Percentiles rank a stretch among this genome's conserved stretches.
Evolutionary conservation across 2,797 vertebrate species (phyloP).

Genomic region (Kryptolebias ocellatus): DNA sequence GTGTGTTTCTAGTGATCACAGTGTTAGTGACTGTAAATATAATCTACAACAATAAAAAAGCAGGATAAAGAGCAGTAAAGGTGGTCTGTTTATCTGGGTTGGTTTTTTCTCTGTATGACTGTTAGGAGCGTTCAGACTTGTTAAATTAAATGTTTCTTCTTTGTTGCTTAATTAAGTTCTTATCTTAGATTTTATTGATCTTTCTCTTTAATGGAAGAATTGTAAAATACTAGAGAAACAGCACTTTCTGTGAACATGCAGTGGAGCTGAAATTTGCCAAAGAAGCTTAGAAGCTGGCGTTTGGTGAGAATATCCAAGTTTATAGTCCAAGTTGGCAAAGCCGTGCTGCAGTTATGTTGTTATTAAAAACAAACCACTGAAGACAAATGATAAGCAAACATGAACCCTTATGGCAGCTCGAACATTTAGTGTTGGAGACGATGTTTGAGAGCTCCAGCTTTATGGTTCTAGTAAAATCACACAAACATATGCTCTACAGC

Average conservation of each 20-base stretch:
- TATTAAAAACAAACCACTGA: not conserved
- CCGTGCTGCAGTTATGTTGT: not conserved
- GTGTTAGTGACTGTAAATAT: not conserved
- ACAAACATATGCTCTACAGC: accelerated
- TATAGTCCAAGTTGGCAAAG: not conserved
- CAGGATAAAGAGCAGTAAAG: not conserved
- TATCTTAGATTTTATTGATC: no score
- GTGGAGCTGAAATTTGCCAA: no score
- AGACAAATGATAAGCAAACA: constrained; percentile 18
- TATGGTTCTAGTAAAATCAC: accelerated
- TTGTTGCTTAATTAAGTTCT: no score
- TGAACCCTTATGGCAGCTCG: not conserved
- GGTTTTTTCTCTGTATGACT: no score
- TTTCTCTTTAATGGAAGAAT: no score
- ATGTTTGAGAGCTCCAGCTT: not conserved
- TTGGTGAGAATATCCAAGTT: constrained; percentile 3
- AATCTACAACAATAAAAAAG: not conserved
- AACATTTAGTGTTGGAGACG: not conserved
- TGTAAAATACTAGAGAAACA: no score
- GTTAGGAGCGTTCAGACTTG: no score
- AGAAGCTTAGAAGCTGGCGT: no score
- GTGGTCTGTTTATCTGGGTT: not conserved
- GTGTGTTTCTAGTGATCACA: constrained; percentile 3
- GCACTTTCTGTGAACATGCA: no score
- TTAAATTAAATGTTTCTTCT: no score